These are phyloP conservation scores for Smutsia gigantea DNA, from an alignment of 2,797 vertebrate genomes.

Conservation along the genomic window DNA sequence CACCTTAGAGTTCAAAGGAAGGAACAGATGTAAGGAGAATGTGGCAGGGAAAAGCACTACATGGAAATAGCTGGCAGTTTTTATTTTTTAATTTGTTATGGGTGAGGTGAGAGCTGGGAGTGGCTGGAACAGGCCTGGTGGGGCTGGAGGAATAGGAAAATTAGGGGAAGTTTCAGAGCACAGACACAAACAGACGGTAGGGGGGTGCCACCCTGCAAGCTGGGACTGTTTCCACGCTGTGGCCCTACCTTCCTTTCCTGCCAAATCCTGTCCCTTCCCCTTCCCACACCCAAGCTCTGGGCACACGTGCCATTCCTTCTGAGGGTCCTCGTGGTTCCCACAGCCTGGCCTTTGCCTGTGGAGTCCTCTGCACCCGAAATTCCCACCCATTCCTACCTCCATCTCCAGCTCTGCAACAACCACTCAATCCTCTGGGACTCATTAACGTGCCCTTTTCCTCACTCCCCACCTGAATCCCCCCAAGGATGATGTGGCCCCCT, in stretches of 20 bases:
- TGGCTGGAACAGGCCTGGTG: neutral
- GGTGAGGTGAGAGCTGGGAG: neutral
- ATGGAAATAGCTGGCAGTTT: neutral
- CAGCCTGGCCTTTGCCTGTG: neutral
- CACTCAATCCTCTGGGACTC: neutral
- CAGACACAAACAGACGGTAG: no score
- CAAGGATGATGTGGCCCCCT: accelerated
- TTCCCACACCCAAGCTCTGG: neutral
- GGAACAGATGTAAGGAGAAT: neutral
- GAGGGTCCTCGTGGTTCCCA: neutral
- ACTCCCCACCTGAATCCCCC: neutral
- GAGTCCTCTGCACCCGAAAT: neutral
- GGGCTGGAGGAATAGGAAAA: no score
- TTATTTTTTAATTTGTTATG: neutral
- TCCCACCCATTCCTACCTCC: neutral
- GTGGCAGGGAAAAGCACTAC: neutral
- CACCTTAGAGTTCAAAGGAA: neutral
- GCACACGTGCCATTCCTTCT: neutral
- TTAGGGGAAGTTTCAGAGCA: no score
- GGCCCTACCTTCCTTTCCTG: neutral
- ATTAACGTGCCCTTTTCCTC: neutral
- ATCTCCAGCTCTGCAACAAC: neutral
- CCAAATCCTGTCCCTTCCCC: neutral
- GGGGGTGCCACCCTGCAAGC: neutral
- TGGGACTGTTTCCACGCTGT: neutral